Evolutionary conservation across 1,140 invertebrate genomes (phyloP), one percentile per base, ranked within the genome.

Genomic region (Drosophila neocordata): DNA sequence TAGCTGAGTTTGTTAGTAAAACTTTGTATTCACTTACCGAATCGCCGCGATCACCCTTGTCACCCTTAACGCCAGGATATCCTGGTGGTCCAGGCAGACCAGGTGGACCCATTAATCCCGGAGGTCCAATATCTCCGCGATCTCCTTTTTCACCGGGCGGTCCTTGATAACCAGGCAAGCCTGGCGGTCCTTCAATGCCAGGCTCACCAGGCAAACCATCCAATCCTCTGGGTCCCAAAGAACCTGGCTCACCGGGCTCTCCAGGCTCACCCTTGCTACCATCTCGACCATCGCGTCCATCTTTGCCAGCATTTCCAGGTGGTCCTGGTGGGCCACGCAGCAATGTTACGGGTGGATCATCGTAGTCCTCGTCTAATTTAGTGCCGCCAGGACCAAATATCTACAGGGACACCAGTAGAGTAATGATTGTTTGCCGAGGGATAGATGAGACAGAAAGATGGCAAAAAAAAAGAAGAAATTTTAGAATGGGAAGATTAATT

Each of bases 31-130:
- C 1, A 94, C 95, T 95, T 93, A 97, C 97, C 94, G 97, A 97
- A 94, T 98, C 97, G 48, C 97, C 97, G 92, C 97, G 97, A 83
- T 98, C 97, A 35, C 97, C 97, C 91, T 97, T 98, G 72, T 97
- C 96, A 24, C 97, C 97, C 91, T 96, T 97, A 62, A 95, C 92
- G 11, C 97, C 97, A 13, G 96, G 96, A 92, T 97, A 97, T n/a
- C 97, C 97, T 83, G 97, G 94, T 22, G 94, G 94, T 51, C 94
- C 94, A 1, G 94, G 94, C 15, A 91, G 27, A 59, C 96, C 96
- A 15, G 97, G 97, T 41, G 95, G 95, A 51, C 95, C 95, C 95
- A 95, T 95, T n/a, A 95, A 92, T 31, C 95, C 95, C 7, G 95
- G 95, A 15, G 97, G 97, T 62, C 97, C 97, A 88, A 98, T 97